A percentile compares a stretch with the other conserved stretches of the same genome.
Evolutionary conservation across 2,113 vertebrate genomes (phyloP).

Genomic region (Diglossa brunneiventris): DNA sequence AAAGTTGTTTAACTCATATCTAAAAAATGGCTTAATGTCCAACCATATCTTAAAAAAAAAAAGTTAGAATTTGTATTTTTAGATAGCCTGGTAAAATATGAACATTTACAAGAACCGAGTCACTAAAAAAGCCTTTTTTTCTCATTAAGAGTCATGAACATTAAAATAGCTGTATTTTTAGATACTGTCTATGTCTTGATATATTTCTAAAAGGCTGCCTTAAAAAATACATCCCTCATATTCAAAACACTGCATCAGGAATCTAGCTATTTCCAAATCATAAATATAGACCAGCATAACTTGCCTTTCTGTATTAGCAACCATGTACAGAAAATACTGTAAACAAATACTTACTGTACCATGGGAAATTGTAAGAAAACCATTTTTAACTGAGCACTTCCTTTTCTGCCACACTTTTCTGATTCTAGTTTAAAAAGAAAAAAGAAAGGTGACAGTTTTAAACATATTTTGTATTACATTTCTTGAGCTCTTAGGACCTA

Average conservation of each 20-base stretch:
- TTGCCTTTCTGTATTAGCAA: slow-evolving; percentile 51
- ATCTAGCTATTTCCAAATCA: slow-evolving; percentile 14
- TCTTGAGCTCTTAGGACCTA: not conserved
- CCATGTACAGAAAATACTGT: slow-evolving; percentile 44
- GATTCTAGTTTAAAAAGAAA: slow-evolving; percentile 74
- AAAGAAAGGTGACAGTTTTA: not conserved
- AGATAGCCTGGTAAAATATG: not conserved
- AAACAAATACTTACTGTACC: slow-evolving; percentile 88
- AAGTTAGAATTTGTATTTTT: not conserved
- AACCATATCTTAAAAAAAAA: not conserved
- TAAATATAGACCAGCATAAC: slow-evolving; percentile 47
- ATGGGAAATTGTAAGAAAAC: slow-evolving; percentile 92
- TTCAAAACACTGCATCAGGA: not conserved
- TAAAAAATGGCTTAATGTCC: not conserved
- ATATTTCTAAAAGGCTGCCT: slow-evolving; percentile 4
- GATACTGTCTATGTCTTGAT: not conserved
- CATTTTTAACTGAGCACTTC: slow-evolving; percentile 91
- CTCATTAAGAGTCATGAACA: not conserved
- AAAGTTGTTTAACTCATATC: not conserved
- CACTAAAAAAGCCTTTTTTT: not conserved
- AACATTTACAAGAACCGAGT: not conserved
- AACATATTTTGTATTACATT: not conserved
- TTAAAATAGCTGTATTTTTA: not conserved
- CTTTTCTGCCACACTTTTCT: slow-evolving; percentile 98
- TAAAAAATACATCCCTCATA: not conserved